Base-by-base conservation (phyloP, 2,113 vertebrate species). In the Cochlearius cochlearius region DNA sequence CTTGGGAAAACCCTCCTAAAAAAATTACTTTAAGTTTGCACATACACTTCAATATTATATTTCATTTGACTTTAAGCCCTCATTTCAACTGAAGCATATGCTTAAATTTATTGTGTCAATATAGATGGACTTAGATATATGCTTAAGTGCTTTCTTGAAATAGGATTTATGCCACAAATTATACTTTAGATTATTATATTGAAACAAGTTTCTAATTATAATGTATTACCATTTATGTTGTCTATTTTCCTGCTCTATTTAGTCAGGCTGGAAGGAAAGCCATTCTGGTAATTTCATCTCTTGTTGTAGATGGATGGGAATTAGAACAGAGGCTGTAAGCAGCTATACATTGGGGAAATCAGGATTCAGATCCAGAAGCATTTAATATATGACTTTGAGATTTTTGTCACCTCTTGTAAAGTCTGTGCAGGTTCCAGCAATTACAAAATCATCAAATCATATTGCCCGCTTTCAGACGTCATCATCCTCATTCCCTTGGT, bases 191-290 rank as follows among this genome's bases (percentile, higher is more conserved):
- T 95, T 95, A 94, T 92, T 91, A 78, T 52, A 92, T 17, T 72
- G 76, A 91, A 96, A 85, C 56, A 88, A 92, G 34, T 82, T 87
- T 64, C 60, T 94, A 81, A 84, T 94, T 90, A 55, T 72, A 86
- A 80, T 67, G 16, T 90, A 95, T 93, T 90, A 64, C 63, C 59
- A 78, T 78, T 92, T 93, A 67, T 74, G 72, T 62, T 95, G 79
- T 74, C 90, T 94, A 47, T 96, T 95, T 92, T 86, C 52, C 86
- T 94, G 82, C 82, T 92, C 75, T 86, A 81, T 96, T 97, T 96
- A 94, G 92, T 93, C 90, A 92, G 67, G 64, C 83, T 96, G 60
- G 72, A 92, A 92, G 41, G 64, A 86, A 94, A 96, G 55, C 41
- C 71, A 64, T 83, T 90, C 95, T 88, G 52, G 59, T 63, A 93